phyloP scores from a whole-genome alignment of 2,797 vertebrate genomes.

The Chelmon rostratus region DNA sequence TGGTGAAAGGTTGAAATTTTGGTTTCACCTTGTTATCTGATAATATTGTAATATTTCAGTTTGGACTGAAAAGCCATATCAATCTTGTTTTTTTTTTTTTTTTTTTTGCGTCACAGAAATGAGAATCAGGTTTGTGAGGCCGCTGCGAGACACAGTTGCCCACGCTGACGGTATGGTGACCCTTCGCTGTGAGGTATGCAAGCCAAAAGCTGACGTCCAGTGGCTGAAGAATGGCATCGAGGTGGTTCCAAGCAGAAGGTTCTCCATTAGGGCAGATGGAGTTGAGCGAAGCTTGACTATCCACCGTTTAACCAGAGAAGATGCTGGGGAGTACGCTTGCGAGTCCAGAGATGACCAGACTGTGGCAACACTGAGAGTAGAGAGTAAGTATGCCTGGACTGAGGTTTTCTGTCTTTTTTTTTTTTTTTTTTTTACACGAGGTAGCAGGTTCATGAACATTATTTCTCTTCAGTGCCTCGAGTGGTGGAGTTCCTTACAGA shows the following conservation, averaged over 20 bases:
- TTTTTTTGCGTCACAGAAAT: conserved; percentile 81
- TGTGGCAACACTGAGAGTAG: conserved; percentile 77
- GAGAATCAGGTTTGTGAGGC: conserved; percentile 87
- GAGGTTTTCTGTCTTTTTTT: neutral
- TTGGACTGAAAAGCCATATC: neutral
- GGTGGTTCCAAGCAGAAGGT: conserved; percentile 80
- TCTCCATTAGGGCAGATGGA: conserved; percentile 84
- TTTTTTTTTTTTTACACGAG: neutral
- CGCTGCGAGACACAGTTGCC: conserved; percentile 84
- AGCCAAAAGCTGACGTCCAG: conserved; percentile 86
- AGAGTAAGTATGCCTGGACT: conserved; percentile 73
- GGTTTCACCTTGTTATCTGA: neutral
- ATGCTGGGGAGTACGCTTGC: conserved; percentile 85
- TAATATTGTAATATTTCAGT: neutral
- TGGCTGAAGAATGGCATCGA: conserved; percentile 86
- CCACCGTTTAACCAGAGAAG: conserved; percentile 82
- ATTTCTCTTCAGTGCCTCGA: conserved; percentile 84
- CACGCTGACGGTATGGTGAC: conserved; percentile 88
- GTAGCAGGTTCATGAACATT: neutral
- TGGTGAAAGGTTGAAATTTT: conserved; percentile 86
- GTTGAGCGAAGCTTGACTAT: conserved; percentile 85
- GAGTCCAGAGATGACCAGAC: conserved; percentile 87
- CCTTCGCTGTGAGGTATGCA: conserved; percentile 84
- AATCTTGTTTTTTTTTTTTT: neutral
- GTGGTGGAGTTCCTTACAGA: conserved; percentile 93